These are phyloP conservation scores for Coremacera marginata DNA, from an alignment of 2,888 invertebrate species.

Conservation along the genomic window DNA sequence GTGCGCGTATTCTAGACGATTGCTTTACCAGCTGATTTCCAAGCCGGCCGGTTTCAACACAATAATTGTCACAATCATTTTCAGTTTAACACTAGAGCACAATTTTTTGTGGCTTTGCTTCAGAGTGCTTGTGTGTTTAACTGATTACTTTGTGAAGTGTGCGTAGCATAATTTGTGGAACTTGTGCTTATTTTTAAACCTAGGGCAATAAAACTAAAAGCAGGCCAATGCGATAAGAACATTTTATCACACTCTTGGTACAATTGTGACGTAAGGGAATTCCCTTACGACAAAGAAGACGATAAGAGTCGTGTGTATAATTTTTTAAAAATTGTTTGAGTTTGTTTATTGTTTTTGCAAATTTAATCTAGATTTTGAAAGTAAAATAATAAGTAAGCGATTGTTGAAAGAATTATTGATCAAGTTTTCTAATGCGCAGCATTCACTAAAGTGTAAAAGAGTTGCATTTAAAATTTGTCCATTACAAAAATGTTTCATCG, in stretches of 20 bases:
- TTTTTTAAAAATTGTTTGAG: not conserved
- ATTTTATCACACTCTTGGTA: not conserved
- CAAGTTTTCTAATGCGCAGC: not conserved
- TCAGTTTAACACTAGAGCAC: not conserved
- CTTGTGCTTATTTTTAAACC: not conserved
- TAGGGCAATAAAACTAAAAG: not conserved
- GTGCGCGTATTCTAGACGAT: not conserved
- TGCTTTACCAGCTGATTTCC: not conserved
- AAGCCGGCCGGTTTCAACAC: not conserved
- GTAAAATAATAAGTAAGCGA: not conserved
- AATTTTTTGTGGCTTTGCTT: not conserved
- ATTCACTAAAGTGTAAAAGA: not conserved
- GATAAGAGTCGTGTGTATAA: not conserved
- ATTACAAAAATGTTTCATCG: not conserved
- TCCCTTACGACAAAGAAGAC: not conserved
- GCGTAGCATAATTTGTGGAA: not conserved
- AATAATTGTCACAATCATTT: not conserved
- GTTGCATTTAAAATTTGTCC: not conserved
- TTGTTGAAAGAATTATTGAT: not conserved
- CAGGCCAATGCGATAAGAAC: not conserved
- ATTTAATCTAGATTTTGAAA: not conserved
- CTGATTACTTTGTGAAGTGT: not conserved
- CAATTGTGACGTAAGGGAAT: constrained; percentile 16
- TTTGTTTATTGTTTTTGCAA: not conserved
- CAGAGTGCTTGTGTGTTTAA: not conserved